Conservation (phyloP, 2,888 invertebrate genomes). For the Esperia sulphurella region DNA sequence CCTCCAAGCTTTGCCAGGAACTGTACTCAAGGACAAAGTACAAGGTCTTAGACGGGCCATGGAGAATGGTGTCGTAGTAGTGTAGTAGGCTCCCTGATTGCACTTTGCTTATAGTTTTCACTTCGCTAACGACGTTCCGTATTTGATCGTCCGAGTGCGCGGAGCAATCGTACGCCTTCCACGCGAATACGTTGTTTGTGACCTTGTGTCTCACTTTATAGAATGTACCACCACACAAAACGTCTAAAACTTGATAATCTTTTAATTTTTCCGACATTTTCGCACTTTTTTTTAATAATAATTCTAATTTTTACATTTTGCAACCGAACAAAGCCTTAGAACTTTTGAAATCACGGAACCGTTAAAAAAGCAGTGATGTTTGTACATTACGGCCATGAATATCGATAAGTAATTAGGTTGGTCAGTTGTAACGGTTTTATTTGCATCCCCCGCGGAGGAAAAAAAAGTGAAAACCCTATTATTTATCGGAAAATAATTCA, state of each 20-base stretch:
- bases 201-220: constrained; percentile 77
- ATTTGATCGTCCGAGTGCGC: constrained; percentile 62
- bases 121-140: constrained; percentile 63
- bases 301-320: constrained; percentile 54
- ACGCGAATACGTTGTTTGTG: constrained; percentile 71
- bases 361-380: constrained; percentile 53
- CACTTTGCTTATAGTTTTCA: constrained; percentile 60
- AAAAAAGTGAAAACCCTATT: too few species aligned
- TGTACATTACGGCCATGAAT: constrained; percentile 1
- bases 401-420: neutral
- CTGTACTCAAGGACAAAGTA: constrained; percentile 70
- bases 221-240: constrained; percentile 69
- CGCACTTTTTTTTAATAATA: constrained; percentile 11
- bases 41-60: constrained; percentile 66
- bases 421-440: constrained; percentile 2
- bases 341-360: constrained; percentile 56
- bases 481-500: too few species aligned
- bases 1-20: constrained; percentile 58
- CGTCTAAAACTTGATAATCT: constrained; percentile 74
- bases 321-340: constrained; percentile 59
- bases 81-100: constrained; percentile 53
- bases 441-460: neutral
- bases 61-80: constrained; percentile 68
- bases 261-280: constrained; percentile 66
- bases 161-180: constrained; percentile 72